Base-by-base conservation (phyloP, 2,113 vertebrate genomes). In the Atlantisia rogersi region DNA sequence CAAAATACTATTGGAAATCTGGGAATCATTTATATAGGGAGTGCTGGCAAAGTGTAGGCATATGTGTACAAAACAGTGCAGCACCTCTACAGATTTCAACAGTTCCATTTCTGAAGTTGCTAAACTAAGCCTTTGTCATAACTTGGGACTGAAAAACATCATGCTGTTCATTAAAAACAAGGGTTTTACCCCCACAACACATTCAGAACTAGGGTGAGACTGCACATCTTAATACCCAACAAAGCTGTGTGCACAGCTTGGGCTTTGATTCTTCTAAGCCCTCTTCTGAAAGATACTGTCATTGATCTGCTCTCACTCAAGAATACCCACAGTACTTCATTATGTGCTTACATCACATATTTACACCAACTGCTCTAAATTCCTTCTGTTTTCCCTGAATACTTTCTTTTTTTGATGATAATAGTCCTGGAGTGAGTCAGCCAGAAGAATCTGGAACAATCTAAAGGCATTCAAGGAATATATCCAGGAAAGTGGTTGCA, bases 1-100 rank as follows among this genome's bases (percentile, higher is more conserved):
- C 96, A 97, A 97, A 97, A 97, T 77, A 77, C 93, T 92, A 97
- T 86, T 95, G 95, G 92, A 96, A 95, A 93, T 97, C 97, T 97
- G 97, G 97, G 97, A 98, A 95, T 93, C 91, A 97, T 97, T 98
- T 97, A 76, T 92, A 22, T 5, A 70, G 75, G 89, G 92, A 97
- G 82, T 83, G 91, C 94, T 97, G 95, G 95, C 91, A 95, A 95
- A 95, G 93, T 90, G 86, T 90, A 97, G 96, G 91, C 94, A 97
- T 44, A 67, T 93, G 93, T 89, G 92, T 75, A 76, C 71, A 88
- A 81, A 96, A 86, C 39, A 77, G 74, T 21, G 76, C 91, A 90
- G 90, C 93, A 95, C 95, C 92, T 96, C 86, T 15, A 93, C 94
- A 96, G 88, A 96, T 97, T 95, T 94, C 88, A 82, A 10, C 70